These are phyloP conservation scores for Scophthalmus maximus DNA, from an alignment of 2,113 vertebrate species.

Conservation along the genomic window DNA sequence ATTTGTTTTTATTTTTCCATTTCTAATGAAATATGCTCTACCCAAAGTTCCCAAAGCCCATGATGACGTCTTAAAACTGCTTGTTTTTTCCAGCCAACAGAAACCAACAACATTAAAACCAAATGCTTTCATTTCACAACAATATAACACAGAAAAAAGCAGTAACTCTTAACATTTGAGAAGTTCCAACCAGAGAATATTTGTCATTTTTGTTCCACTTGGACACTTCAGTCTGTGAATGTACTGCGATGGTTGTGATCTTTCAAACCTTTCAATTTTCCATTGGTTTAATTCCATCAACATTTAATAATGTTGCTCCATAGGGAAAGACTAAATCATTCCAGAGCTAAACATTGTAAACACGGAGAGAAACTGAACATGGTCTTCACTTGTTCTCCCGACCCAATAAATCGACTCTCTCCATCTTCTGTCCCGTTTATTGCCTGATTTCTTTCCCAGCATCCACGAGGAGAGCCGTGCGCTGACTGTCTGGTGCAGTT, in stretches of 20 bases:
- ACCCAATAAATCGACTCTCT: conserved; percentile 56
- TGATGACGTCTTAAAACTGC: conserved; percentile 3
- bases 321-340: conserved; percentile 1
- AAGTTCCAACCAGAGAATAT: background rate
- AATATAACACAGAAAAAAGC: conserved; percentile 2
- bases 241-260: conserved; percentile 9
- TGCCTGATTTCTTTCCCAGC: conserved; percentile 72
- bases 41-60: background rate
- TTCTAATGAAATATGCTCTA: background rate
- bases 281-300: conserved; percentile 15
- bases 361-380: conserved; percentile 23
- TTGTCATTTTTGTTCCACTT: conserved; percentile 1
- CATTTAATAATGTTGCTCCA: conserved; percentile 19
- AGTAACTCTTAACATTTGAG: background rate
- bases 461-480: conserved; percentile 36
- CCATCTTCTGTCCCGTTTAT: conserved; percentile 31
- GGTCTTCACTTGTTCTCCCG: conserved; percentile 16
- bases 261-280: conserved; percentile 25
- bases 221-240: conserved; percentile 4
- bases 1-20: conserved; percentile 8
- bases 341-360: background rate
- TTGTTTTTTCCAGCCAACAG: conserved; percentile 7
- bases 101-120: conserved; percentile 7
- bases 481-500: conserved; percentile 56
- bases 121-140: conserved; percentile 20